A percentile compares a stretch with the other conserved stretches of the same genome.
phyloP scores from a whole-genome alignment of 1,140 invertebrate genomes.

The Drosophila parvula region DNA sequence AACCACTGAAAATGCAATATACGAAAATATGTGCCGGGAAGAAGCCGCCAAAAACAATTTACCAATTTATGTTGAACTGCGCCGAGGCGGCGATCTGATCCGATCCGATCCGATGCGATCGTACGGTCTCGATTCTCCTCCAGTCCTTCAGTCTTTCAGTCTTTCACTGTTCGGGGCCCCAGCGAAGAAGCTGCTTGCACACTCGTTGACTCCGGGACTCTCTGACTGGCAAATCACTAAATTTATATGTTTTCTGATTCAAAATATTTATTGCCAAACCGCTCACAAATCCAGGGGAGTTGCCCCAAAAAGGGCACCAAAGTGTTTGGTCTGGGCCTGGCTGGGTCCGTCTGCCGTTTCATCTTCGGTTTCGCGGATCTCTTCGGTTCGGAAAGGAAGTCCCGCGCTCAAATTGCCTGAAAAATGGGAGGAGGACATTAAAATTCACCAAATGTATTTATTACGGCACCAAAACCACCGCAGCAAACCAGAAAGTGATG shows the following conservation, averaged over 20 bases:
- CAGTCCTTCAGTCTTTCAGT: constrained; percentile 12
- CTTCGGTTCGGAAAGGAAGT: constrained; percentile 48
- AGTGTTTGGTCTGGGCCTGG: constrained; percentile 53
- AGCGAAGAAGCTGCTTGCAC: constrained; percentile 36
- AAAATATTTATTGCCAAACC: constrained; percentile 83
- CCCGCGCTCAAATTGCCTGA: constrained; percentile 73
- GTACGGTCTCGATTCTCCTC: constrained; percentile 21
- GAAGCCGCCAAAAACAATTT: constrained; percentile 83
- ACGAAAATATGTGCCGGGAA: constrained; percentile 68
- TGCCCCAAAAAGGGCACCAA: constrained; percentile 75
- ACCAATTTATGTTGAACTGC: constrained; percentile 82
- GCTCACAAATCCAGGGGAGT: constrained; percentile 62
- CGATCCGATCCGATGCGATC: constrained; percentile 32
- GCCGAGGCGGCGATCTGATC: constrained; percentile 32
- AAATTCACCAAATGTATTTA: constrained; percentile 83
- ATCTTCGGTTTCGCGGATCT: background rate
- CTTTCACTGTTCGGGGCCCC: constrained; percentile 5
- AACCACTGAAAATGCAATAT: constrained; percentile 74
- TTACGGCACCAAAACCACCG: constrained; percentile 72
- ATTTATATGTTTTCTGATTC: constrained; percentile 84
- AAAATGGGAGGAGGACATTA: constrained; percentile 82
- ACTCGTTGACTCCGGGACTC: constrained; percentile 46
- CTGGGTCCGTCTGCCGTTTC: constrained; percentile 4
- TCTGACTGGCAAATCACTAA: constrained; percentile 81
- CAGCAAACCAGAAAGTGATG: constrained; percentile 70